Evolutionary conservation across 2,797 vertebrate genomes (phyloP).

Genomic region (Allobates femoralis): DNA sequence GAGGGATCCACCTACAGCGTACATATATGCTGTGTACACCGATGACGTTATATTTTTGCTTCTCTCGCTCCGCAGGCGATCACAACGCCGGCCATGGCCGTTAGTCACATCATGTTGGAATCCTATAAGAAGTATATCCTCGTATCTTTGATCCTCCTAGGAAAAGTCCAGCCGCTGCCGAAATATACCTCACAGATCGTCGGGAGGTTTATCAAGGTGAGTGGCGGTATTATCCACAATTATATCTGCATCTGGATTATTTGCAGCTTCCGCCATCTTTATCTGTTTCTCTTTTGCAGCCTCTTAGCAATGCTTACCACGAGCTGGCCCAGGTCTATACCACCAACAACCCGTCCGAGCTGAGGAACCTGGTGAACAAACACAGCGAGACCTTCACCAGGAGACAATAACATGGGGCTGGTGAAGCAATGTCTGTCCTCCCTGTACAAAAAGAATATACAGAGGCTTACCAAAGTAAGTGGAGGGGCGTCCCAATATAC

Average conservation of each 20-base stretch:
- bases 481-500: too few relatives aligned
- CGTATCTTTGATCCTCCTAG: conserved; percentile 98
- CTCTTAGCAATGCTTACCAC: conserved; percentile 97
- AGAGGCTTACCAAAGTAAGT: conserved; percentile 96
- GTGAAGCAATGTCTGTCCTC: conserved; percentile 98
- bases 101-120: conserved; percentile 99
- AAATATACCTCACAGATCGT: conserved; percentile 99
- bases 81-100: conserved; percentile 99
- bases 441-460: conserved; percentile 99
- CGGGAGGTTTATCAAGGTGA: conserved; percentile 98
- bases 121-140: conserved; percentile 99
- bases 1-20: neutral
- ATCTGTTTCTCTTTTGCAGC: conserved; percentile 75
- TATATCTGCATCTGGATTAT: neutral
- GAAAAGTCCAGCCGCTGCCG: conserved; percentile 96
- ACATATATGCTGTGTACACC: too few relatives aligned
- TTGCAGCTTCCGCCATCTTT: conserved; percentile 26
- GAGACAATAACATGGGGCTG: conserved; percentile 96
- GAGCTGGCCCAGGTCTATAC: conserved; percentile 96
- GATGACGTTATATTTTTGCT: neutral
- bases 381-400: conserved; percentile 92
- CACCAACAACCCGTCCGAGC: conserved; percentile 94
- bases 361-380: conserved; percentile 91
- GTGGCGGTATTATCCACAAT: conserved; percentile 30
- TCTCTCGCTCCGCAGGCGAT: conserved; percentile 82